A percentile compares a stretch with the other conserved stretches of the same genome.
phyloP scores from a whole-genome alignment of 2,797 vertebrate genomes.

The Aldrovandia affinis region DNA sequence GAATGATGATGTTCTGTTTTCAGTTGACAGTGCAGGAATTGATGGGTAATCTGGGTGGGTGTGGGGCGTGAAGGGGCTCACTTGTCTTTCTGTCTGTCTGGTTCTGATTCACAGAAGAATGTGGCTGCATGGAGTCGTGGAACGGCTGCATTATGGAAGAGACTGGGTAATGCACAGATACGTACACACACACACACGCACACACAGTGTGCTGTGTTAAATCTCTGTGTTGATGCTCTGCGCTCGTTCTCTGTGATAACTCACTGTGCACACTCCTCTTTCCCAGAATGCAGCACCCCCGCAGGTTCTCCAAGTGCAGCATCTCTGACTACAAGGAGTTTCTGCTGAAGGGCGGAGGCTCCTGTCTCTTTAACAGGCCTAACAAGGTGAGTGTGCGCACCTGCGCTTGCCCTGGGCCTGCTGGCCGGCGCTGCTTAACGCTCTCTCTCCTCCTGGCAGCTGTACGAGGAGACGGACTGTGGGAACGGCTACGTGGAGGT shows the following conservation, averaged over 20 bases:
- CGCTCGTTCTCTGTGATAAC: neutral
- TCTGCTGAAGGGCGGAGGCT: conserved; percentile 90
- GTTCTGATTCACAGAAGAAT: conserved; percentile 82
- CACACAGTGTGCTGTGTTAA: neutral
- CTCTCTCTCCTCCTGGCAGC: conserved; percentile 69
- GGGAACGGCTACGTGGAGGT: conserved; percentile 94
- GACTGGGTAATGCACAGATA: conserved; percentile 82
- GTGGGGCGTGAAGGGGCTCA: neutral
- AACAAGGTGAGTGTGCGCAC: conserved; percentile 81
- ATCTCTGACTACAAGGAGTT: conserved; percentile 95
- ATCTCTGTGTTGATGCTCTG: neutral
- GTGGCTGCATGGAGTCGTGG: conserved; percentile 90
- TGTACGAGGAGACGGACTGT: conserved; percentile 90
- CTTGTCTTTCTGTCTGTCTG: conserved; percentile 19
- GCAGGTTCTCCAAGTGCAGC: conserved; percentile 96
- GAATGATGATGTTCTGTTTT: neutral
- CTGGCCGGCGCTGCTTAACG: neutral
- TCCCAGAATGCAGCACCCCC: conserved; percentile 87
- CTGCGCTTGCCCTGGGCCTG: neutral
- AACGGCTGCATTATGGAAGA: conserved; percentile 98
- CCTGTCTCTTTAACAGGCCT: conserved; percentile 95
- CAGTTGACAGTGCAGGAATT: neutral
- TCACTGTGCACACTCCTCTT: neutral
- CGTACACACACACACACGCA: conserved; percentile 10
- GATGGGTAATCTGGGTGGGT: neutral